Evolutionary conservation across 2,113 vertebrate species (phyloP), one percentile per base, ranked within the genome.

Genomic region (Mandrillus leucophaeus): DNA sequence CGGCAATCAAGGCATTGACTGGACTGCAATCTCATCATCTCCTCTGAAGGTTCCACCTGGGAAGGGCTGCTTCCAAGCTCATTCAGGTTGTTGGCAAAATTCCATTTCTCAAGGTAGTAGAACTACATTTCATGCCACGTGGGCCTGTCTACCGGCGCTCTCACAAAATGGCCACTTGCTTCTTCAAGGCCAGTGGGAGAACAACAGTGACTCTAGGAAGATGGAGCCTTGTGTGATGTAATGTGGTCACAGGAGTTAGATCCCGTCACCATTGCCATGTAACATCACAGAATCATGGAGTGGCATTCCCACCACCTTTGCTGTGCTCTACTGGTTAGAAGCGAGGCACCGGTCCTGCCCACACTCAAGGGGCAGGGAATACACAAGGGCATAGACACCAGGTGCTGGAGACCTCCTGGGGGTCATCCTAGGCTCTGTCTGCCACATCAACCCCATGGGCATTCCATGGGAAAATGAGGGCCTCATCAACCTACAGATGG

Each of bases 1-100:
- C 30, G 1, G 4, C 12, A 11, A 3, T 30, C 52, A 27, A 18
- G 10, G 12, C 14, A 8, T 20, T 5, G 0, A 5, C 40, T 13
- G 10, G 59, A 6, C 45, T 4, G 2, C 0, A 2, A 43, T 68
- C 16, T 83, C 40, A 32, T 75, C 2, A 11, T 68, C 16, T 83
- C 40, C 32, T 80, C 45, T 27, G 83, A 83, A 90, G n/a, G 11
- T 32, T 35, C 25, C 4, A 3, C 30, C 4, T 10, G 10, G 35
- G 17, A 45, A 32, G 35, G 10, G 48, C 20, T 50, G 32, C 14
- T 8, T 79, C 43, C 25, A 43, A 8, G 3, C 6, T 87, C 80
- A 8, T 22, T 68, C 6, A 4, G 70, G 32, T 59, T 8, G 20
- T 20, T 25, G 81, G 76, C n/a, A 13, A 85, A 83, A 72, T 2